A percentile compares a stretch with the other conserved stretches of the same genome.
Conservation (phyloP, 2,888 invertebrate genomes). For the Candidula unifasciata region DNA sequence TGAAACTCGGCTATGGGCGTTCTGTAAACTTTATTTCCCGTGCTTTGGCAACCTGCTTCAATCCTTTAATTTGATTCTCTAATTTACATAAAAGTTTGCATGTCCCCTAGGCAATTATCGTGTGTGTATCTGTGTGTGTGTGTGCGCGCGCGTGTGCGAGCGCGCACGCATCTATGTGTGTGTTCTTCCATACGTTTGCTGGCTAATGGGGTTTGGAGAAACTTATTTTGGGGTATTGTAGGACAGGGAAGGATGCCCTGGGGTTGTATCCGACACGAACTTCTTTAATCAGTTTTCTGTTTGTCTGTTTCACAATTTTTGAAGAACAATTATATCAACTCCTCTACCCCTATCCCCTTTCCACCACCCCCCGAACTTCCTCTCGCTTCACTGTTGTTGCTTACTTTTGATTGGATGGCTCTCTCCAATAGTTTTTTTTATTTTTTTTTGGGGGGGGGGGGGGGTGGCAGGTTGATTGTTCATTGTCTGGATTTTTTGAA, state of each 20-base stretch:
- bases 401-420: too few species aligned
- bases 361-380: too few species aligned
- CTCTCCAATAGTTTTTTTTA: too few species aligned
- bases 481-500: too few species aligned
- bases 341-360: too few species aligned
- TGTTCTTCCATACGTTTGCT: background rate
- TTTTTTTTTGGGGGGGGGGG: too few species aligned
- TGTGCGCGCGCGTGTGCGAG: background rate
- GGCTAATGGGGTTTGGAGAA: background rate
- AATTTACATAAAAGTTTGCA: slow-evolving; percentile 17
- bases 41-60: slow-evolving; percentile 2
- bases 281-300: too few species aligned
- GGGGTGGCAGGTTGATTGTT: too few species aligned
- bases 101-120: background rate
- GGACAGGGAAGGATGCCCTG: background rate
- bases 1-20: background rate
- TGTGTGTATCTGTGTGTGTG: background rate
- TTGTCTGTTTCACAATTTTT: too few species aligned
- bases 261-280: too few species aligned
- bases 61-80: background rate
- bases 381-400: too few species aligned
- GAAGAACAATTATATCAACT: too few species aligned
- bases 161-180: background rate
- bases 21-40: background rate
- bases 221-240: background rate